Evolutionary conservation across 2,113 vertebrate genomes (phyloP).

Genomic region (Burhinus oedicnemus): DNA sequence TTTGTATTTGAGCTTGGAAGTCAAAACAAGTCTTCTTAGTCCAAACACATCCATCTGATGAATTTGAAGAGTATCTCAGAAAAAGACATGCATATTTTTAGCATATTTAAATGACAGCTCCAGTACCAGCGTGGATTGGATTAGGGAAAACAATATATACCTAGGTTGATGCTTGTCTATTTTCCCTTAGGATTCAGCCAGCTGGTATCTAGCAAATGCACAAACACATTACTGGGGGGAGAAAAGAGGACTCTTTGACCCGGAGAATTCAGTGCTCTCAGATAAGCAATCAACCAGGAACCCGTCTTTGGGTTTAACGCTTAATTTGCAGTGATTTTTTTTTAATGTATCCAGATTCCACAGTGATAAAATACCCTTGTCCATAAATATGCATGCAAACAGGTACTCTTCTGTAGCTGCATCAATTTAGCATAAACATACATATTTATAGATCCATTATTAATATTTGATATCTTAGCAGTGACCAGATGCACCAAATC

Average conservation of each 20-base stretch:
- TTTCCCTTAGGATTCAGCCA: not conserved
- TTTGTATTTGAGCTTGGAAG: not conserved
- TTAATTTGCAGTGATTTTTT: not conserved
- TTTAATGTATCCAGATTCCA: not conserved
- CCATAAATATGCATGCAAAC: not conserved
- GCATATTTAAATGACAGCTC: not conserved
- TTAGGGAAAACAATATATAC: conserved; percentile 9
- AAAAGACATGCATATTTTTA: not conserved
- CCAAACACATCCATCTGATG: not conserved
- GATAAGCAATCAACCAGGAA: not conserved
- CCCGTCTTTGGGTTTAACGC: not conserved
- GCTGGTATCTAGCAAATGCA: not conserved
- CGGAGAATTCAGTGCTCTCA: not conserved
- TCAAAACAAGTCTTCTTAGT: conserved; percentile 13
- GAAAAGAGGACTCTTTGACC: not conserved
- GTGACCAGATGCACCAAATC: not conserved
- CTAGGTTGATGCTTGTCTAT: not conserved
- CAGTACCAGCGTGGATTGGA: not conserved
- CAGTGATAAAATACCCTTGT: not conserved
- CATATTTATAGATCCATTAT: not conserved
- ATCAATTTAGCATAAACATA: not conserved
- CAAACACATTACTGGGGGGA: not conserved
- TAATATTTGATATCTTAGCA: not conserved
- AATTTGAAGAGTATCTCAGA: conserved; percentile 2
- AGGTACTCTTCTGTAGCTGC: not conserved